Evolutionary conservation across 2,888 invertebrate species (phyloP).

Genomic region (Papilio demoleus): DNA sequence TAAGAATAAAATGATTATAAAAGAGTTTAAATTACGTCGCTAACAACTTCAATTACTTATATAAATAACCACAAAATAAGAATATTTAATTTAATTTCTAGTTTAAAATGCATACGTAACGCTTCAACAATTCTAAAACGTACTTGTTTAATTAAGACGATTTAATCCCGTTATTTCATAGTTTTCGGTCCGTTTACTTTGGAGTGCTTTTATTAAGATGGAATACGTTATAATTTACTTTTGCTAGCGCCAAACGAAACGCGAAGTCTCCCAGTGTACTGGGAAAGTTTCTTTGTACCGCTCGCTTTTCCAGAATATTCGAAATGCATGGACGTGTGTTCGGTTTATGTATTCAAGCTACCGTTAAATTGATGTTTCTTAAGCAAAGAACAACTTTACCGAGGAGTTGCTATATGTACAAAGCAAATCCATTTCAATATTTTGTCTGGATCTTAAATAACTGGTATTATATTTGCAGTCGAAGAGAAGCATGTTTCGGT

Average conservation of each 20-base stretch:
- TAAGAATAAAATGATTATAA: too few species aligned
- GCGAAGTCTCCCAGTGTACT: constrained; percentile 30
- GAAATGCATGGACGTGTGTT: constrained; percentile 38
- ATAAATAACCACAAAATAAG: background rate
- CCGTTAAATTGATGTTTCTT: constrained; percentile 39
- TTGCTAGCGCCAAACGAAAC: constrained; percentile 28
- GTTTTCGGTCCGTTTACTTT: constrained; percentile 26
- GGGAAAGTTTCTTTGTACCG: constrained; percentile 37
- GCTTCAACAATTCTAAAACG: constrained; percentile 3
- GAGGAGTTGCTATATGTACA: constrained; percentile 22
- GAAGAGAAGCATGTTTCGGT: background rate
- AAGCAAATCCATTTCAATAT: constrained; percentile 16
- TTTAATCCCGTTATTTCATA: constrained; percentile 6
- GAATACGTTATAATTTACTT: constrained; percentile 35
- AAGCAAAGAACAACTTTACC: constrained; percentile 30
- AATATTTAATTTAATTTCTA: constrained; percentile 2
- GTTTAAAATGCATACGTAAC: background rate
- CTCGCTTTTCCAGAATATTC: constrained; percentile 38
- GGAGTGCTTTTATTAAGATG: constrained; percentile 30
- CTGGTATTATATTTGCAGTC: background rate
- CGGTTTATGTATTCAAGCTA: constrained; percentile 39
- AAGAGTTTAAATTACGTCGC: too few species aligned
- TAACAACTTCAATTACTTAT: background rate
- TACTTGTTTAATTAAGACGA: constrained; percentile 12
- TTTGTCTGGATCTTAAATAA: background rate